Percentiles rank a stretch among this genome's conserved stretches.
Conservation (phyloP, 2,888 invertebrate genomes). For the Nephrocerus scutellatus region DNA sequence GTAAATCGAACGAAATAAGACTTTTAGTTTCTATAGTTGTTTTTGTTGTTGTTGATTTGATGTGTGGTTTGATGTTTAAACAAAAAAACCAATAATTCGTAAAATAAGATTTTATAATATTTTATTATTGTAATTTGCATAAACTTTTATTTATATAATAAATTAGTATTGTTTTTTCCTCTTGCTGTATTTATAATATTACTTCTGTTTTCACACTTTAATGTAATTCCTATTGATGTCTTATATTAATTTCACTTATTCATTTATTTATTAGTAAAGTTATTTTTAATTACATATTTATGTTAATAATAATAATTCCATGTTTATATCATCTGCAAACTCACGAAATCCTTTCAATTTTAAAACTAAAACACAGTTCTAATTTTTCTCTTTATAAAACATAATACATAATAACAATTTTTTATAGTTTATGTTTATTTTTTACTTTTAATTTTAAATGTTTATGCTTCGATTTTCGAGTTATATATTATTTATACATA, state of each 20-base stretch:
- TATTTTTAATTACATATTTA: too few relatives aligned
- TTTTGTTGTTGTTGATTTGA: constrained; percentile 1
- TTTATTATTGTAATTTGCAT: not conserved
- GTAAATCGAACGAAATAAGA: too few relatives aligned
- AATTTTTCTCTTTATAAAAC: too few relatives aligned
- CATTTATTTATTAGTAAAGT: too few relatives aligned
- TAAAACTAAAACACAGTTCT: constrained; percentile 21
- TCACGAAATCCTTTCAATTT: too few relatives aligned
- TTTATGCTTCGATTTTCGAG: constrained; percentile 1
- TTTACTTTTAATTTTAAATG: constrained; percentile 6
- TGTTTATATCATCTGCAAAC: too few relatives aligned
- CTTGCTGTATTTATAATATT: constrained; percentile 20
- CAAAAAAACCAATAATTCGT: not conserved
- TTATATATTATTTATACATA: constrained; percentile 9
- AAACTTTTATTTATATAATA: not conserved
- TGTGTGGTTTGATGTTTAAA: not conserved
- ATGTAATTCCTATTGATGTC: constrained; percentile 4
- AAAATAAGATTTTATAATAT: too few relatives aligned
- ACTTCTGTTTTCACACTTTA: constrained; percentile 7
- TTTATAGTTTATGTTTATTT: constrained; percentile 6
- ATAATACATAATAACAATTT: constrained; percentile 12
- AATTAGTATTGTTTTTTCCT: constrained; percentile 3
- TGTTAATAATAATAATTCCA: too few relatives aligned
- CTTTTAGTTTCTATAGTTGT: constrained; percentile 7
- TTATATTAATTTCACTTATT: constrained; percentile 6